Percentiles rank a stretch among this genome's conserved stretches.
phyloP scores from a whole-genome alignment of 2,113 vertebrate species.

The Trichechus manatus region DNA sequence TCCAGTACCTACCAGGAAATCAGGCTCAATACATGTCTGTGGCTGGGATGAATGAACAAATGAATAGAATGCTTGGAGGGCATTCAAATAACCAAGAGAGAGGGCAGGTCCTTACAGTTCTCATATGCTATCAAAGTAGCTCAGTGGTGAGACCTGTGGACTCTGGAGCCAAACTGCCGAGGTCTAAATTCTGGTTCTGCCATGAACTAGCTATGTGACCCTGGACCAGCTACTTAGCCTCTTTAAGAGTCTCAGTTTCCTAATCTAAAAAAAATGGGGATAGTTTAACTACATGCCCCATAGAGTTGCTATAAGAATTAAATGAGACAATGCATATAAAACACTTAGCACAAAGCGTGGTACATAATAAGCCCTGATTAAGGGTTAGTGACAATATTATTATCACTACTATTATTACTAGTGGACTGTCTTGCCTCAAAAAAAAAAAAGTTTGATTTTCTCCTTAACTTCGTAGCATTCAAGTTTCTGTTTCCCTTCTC shows the following conservation, averaged over 20 bases:
- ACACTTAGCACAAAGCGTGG: background rate
- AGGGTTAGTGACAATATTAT: background rate
- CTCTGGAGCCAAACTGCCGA: background rate
- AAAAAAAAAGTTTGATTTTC: background rate
- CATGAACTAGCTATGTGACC: background rate
- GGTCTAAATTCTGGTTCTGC: background rate
- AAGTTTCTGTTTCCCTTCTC: background rate
- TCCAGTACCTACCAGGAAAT: background rate
- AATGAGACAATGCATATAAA: background rate
- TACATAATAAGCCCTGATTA: background rate
- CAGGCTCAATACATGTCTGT: background rate
- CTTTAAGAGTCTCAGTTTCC: conserved; percentile 2
- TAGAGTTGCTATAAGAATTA: background rate
- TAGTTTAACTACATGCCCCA: background rate
- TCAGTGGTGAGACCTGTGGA: rapidly evolving
- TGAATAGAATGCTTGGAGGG: background rate
- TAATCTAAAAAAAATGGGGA: background rate
- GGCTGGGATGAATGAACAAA: background rate
- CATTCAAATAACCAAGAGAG: background rate
- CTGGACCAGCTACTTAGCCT: background rate
- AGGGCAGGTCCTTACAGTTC: background rate
- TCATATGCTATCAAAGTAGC: background rate
- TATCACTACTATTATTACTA: background rate
- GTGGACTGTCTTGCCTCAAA: background rate
- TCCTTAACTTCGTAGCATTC: background rate